phyloP scores from a whole-genome alignment of 2,797 vertebrate genomes.

The Lepilemur septentrionalis region DNA sequence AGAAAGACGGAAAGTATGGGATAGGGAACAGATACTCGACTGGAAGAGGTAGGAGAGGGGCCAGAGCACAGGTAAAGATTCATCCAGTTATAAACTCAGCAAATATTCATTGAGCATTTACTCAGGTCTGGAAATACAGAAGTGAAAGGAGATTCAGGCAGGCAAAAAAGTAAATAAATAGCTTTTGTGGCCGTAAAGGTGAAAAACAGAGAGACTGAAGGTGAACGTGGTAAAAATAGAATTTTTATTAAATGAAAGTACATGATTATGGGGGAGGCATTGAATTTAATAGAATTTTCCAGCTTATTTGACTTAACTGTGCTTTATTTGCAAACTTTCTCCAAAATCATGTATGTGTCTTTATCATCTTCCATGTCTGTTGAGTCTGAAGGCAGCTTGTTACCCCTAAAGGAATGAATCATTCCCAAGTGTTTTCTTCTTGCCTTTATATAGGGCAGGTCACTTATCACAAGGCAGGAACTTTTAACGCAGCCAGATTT shows the following conservation, averaged over 20 bases:
- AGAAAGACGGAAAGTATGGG: not conserved
- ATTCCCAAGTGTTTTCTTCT: not conserved
- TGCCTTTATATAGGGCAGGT: not conserved
- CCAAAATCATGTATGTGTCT: not conserved
- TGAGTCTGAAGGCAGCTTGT: not conserved
- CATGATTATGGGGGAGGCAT: not conserved
- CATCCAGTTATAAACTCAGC: not conserved
- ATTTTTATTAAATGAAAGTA: not conserved
- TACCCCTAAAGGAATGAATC: not conserved
- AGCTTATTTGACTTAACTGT: not conserved
- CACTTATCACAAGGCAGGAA: not conserved
- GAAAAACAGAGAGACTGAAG: slow-evolving; percentile 3
- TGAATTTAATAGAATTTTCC: not conserved
- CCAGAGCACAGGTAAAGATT: not conserved
- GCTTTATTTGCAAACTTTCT: not conserved
- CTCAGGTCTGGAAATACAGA: not conserved
- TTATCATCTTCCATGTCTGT: not conserved
- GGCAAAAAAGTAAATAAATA: not conserved
- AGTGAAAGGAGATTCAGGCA: not conserved
- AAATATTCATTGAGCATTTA: too few species aligned
- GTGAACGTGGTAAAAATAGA: not conserved
- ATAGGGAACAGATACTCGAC: not conserved
- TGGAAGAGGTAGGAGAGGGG: not conserved
- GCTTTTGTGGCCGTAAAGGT: not conserved
- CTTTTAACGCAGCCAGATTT: not conserved